phyloP scores from a whole-genome alignment of 2,113 vertebrate species.

The Megalops atlanticus region DNA sequence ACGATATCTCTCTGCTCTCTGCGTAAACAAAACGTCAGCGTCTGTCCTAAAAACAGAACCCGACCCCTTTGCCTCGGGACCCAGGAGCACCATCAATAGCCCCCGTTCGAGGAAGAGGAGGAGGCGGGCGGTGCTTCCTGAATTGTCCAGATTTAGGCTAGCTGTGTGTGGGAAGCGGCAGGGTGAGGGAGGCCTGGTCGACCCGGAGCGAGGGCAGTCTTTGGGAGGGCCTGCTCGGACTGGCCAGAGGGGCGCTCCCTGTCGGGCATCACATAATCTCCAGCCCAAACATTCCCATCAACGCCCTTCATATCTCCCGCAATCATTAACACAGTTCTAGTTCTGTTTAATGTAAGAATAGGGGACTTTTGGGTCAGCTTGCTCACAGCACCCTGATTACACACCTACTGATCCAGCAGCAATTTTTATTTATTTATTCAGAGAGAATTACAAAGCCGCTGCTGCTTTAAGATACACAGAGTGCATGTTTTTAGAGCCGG shows the following conservation, averaged over 20 bases:
- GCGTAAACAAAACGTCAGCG: conserved; percentile 39
- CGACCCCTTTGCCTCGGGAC: conserved; percentile 2
- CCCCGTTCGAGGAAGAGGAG: conserved; percentile 38
- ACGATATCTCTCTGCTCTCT: too few relatives aligned
- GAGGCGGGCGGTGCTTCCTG: conserved; percentile 19
- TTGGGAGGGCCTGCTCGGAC: too few relatives aligned
- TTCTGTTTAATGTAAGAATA: too few relatives aligned
- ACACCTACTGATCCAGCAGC: not conserved
- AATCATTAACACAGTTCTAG: too few relatives aligned
- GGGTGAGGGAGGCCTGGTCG: not conserved
- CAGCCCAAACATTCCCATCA: not conserved
- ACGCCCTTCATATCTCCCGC: not conserved
- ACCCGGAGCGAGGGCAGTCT: not conserved
- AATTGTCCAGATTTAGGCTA: conserved; percentile 22
- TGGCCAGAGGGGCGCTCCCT: too few relatives aligned
- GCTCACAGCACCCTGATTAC: not conserved
- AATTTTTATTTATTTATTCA: not conserved
- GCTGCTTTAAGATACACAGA: not conserved
- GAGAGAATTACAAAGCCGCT: not conserved
- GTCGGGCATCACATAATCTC: not conserved
- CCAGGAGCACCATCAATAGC: conserved; percentile 30
- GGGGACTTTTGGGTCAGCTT: not conserved
- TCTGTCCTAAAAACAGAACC: conserved; percentile 52
- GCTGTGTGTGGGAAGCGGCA: conserved; percentile 1
- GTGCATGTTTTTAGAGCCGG: not conserved